A percentile compares a stretch with the other conserved stretches of the same genome.
phyloP scores from a whole-genome alignment of 2,113 vertebrate genomes.

The Tychaedon coryphoeus region DNA sequence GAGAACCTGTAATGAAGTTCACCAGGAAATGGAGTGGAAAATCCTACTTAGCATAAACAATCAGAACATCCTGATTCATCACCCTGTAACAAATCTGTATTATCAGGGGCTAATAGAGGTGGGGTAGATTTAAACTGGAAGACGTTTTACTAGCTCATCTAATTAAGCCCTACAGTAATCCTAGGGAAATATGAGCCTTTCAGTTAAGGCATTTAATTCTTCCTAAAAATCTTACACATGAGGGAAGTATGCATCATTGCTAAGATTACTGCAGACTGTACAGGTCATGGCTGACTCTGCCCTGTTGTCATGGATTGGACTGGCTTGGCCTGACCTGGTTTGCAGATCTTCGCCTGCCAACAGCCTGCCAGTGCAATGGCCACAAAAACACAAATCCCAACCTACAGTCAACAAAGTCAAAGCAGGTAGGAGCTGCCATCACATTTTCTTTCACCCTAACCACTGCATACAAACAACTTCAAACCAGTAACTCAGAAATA shows the following conservation, averaged over 20 bases:
- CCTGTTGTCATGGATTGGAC: not conserved
- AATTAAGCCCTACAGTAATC: not conserved
- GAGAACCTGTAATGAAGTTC: not conserved
- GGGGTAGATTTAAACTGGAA: not conserved
- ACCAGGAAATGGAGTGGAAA: not conserved
- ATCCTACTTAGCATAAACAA: not conserved
- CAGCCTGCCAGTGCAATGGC: not conserved
- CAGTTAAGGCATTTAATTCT: not conserved
- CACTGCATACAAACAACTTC: not conserved
- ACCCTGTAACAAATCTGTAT: not conserved
- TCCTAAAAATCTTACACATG: not conserved
- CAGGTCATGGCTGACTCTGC: not conserved
- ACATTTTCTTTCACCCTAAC: not conserved
- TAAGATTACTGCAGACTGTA: not conserved
- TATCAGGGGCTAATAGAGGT: not conserved
- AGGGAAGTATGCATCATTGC: not conserved
- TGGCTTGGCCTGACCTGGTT: not conserved
- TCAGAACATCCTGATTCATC: not conserved
- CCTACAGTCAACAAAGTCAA: not conserved
- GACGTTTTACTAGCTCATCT: not conserved
- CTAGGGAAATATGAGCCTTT: not conserved
- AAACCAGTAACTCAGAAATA: not conserved
- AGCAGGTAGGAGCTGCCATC: not conserved
- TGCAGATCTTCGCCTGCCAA: not conserved
- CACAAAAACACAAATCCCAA: not conserved